A percentile compares a stretch with the other conserved stretches of the same genome.
Conservation (phyloP, 2,113 vertebrate genomes). For the Antennarius striatus region DNA sequence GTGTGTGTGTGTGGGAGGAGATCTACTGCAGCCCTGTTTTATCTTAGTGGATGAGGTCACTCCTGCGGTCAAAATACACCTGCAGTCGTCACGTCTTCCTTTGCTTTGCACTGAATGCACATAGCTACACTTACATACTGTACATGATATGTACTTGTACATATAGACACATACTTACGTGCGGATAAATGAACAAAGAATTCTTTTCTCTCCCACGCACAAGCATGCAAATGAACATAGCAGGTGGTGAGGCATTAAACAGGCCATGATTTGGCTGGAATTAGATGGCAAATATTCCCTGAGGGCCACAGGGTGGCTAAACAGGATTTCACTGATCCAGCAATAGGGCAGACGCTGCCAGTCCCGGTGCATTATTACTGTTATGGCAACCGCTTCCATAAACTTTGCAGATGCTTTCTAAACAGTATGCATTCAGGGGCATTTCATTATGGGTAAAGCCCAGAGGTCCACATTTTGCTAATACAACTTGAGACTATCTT, state of each 20-base stretch:
- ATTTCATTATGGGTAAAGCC: constrained; percentile 10
- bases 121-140: neutral
- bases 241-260: constrained; percentile 70
- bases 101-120: constrained; percentile 4
- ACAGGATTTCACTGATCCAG: constrained; percentile 63
- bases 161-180: no score
- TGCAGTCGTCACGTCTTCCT: constrained; percentile 1
- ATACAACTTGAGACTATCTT: constrained; percentile 2
- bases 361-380: constrained; percentile 14
- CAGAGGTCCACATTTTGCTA: constrained; percentile 8
- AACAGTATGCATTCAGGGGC: constrained; percentile 14
- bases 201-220: constrained; percentile 4
- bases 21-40: constrained; percentile 20
- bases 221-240: constrained; percentile 37
- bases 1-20: neutral
- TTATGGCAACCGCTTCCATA: constrained; percentile 20
- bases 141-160: no score
- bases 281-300: constrained; percentile 51
- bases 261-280: constrained; percentile 65
- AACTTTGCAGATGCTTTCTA: constrained; percentile 6
- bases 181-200: no score
- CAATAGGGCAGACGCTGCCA: constrained; percentile 25
- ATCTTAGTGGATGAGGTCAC: constrained; percentile 23
- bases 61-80: constrained; percentile 10
- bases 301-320: constrained; percentile 59